Base-by-base conservation (phyloP, 1,140 invertebrate genomes). In the Brachionus rotundiformis region DNA sequence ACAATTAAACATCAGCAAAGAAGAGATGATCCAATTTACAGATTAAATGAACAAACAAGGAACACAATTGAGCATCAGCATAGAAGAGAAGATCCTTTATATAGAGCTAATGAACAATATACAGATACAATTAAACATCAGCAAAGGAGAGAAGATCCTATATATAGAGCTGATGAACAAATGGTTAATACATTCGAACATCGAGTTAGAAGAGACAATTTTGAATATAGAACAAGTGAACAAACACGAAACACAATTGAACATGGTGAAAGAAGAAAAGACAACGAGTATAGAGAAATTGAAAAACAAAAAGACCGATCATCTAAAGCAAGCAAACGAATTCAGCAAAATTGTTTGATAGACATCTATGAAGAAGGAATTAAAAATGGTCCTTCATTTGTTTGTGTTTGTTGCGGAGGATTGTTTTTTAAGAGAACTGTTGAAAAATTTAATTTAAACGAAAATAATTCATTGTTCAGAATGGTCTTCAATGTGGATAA, bases 341-440 rank as follows among this genome's bases (percentile, higher is more conserved):
- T 6, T 27, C 27, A 25, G 4, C 47, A 54, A 11, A 23, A n/a
- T 16, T 5, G 3, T 61, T 61, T 61, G 11, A 61, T 61, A 1
- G 59, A 61, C 27, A 25, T 10, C 1, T 68, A 68, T 36, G 63
- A 68, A 68, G 13, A 31, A 31, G 63, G 25, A 2, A n/a, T 68
- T 1, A 0, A n/a, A n/a, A 16, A 68, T 33, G 63, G 63, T 7
- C 63, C 63, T 0, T 31, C 63, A 1, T 68, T 33, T 68, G 31
- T 33, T 33, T 68, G 63, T 36, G 63, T 68, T 68, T 68, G 63
- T 16, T 68, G 63, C 36, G 63, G 63, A 1, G 63, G 63, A 0
- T 1, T 68, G 0, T 68, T 68, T 68, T 68, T 68, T 68, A 31
- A 33, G 5, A 11, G 63, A 68, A 68, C 63, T 7, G 63, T 68